Evolutionary conservation across 2,113 vertebrate genomes (phyloP).

Genomic region (Lathamus discolor): DNA sequence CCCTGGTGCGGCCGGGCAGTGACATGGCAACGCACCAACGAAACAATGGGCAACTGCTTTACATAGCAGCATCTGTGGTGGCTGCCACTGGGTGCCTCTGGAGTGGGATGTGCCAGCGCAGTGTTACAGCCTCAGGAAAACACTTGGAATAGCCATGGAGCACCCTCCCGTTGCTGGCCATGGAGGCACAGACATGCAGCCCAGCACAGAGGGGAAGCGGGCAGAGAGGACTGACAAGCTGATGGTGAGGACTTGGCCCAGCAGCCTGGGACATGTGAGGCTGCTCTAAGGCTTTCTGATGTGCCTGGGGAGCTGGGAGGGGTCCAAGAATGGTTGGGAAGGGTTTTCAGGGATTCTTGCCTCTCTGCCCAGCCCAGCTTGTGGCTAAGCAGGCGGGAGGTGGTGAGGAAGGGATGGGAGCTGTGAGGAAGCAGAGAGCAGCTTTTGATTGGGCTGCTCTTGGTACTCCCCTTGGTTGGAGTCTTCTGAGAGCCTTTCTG

Average conservation of each 20-base stretch:
- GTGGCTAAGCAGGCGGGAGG: not conserved
- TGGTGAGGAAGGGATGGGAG: not conserved
- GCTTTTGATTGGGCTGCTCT: not conserved
- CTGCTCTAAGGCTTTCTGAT: not conserved
- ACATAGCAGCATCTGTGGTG: not conserved
- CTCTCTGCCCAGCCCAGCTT: not conserved
- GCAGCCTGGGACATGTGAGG: too few relatives aligned
- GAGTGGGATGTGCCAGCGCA: not conserved
- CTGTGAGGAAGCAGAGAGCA: not conserved
- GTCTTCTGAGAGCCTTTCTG: not conserved
- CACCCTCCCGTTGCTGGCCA: not conserved
- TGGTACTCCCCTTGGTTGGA: not conserved
- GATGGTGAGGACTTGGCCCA: not conserved
- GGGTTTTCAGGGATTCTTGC: not conserved
- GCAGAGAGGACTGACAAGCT: not conserved
- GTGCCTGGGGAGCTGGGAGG: not conserved
- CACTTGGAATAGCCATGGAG: not conserved
- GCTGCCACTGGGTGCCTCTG: not conserved
- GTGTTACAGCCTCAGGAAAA: not conserved
- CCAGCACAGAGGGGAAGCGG: not conserved
- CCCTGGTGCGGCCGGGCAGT: not conserved
- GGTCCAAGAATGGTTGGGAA: not conserved
- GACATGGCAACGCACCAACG: not conserved
- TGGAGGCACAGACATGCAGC: not conserved
- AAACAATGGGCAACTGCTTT: not conserved